Base-by-base conservation (phyloP, 2,888 invertebrate species). In the Orgyia antiqua region DNA sequence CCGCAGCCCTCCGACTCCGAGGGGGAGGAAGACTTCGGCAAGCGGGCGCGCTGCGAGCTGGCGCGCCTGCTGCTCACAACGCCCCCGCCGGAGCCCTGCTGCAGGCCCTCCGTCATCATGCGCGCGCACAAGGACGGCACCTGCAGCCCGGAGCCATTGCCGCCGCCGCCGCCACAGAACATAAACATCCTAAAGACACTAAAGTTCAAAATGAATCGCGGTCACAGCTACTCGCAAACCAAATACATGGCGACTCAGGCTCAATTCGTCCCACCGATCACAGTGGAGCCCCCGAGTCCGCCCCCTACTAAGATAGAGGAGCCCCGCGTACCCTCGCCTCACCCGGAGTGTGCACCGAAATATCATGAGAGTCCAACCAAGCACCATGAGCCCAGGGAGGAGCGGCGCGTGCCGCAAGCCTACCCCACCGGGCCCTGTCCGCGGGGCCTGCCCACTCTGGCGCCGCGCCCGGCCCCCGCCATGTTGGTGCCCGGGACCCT, bases 1-100 rank as follows among this genome's bases (percentile, higher is more conserved):
- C 95, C 95, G 0, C 94, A 95, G 70, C 93, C 94, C 10, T 95
- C 95, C 0, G 95, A 96, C 70, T 93, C 94, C 0, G 95, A 95
- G 79, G 88, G 92, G 49, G 91, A 94, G 71, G 88, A 89, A 49
- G 89, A 69, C 49, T 74, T 54, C 62, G 67, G 57, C 75, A 88
- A 77, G 51, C 66, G 73, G 29, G 66, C 76, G 18, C 75, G 76
- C 31, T 79, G 87, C 54, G 90, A 90, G 63, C 71, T 89, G 52
- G 87, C 87, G 43, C 74, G 87, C 37, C 68, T 87, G 45, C 72
- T 89, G 33, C 71, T 88, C 40, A 78, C 86, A 46, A 88, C 88
- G 39, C 89, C 89, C 24, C 89, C 89, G 10, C 89, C 89, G 4
- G 88, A 82, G 65, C 73, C 74, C 36, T 58, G 87, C 76, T 33